Conservation (phyloP, 2,113 vertebrate species). For the Neolamprologus longior region DNA sequence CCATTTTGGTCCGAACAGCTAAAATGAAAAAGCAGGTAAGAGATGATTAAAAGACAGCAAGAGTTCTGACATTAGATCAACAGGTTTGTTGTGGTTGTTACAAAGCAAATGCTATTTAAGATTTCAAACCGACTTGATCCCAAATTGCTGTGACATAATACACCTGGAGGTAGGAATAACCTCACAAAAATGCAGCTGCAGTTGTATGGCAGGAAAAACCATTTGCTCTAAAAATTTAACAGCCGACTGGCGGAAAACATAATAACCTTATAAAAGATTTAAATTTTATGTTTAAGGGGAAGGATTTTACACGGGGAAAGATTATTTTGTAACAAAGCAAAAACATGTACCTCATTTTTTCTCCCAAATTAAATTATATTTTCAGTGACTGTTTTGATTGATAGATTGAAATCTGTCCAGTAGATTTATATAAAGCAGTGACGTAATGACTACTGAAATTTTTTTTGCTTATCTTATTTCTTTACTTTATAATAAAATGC, state of each 20-base stretch:
- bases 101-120: neutral
- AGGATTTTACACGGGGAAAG: neutral
- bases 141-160: neutral
- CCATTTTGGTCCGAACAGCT: slow-evolving; percentile 99
- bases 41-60: neutral
- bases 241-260: neutral
- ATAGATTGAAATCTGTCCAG: neutral
- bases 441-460: neutral
- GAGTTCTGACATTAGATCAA: neutral
- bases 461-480: neutral
- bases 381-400: neutral
- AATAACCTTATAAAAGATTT: neutral
- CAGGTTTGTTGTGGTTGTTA: neutral
- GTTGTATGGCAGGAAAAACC: neutral
- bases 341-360: neutral
- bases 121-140: neutral
- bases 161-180: neutral
- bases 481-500: neutral
- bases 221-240: neutral
- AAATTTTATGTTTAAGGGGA: neutral
- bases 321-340: neutral
- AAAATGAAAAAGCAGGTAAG: slow-evolving; percentile 30
- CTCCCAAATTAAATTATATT: neutral
- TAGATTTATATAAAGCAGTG: neutral
- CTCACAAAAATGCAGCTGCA: neutral